Base-by-base conservation (phyloP, 2,113 vertebrate genomes). In the Trogon melanurus region DNA sequence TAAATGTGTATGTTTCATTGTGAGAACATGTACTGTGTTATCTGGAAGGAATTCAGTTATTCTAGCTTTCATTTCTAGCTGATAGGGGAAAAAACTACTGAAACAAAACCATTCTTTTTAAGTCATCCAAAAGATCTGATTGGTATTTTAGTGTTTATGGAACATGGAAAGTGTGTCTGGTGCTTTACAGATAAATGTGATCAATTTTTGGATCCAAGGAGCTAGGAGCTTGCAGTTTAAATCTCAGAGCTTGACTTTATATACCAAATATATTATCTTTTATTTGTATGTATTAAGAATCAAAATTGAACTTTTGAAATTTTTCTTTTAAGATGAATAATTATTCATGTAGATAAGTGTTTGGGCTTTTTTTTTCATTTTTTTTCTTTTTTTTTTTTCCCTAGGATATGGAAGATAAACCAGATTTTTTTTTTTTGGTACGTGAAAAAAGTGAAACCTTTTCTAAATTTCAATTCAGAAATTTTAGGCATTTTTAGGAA, bases 101-200 rank as follows among this genome's bases (percentile, higher is more conserved):
- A 82, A 87, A 72, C 26, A 58, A 87, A 95, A 11, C 3, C 10
- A 36, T n/a, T 32, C 65, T 71, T 88, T 34, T 41, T 47, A 69
- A 67, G 62, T 74, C 60, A 32, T 91, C 69, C 50, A 67, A 80
- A 90, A 86, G 26, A 60, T 81, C 32, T 61, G 12, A 32, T 67
- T 89, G n/a, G 29, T 93, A 36, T 67, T 78, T 93, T 54, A n/a
- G 57, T 72, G 60, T 91, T 90, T 17, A 2, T 21, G 88, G 67
- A 93, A 64, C 64, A 10, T 60, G n/a, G 61, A 48, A 92, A 66
- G 5, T 53, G 23, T 57, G 15, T 83, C 88, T 96, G 88, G 56
- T 72, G 48, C 79, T 91, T 96, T 96, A 53, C 36, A 92, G 95
- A 95, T 94, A 96, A 95, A 79, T 64, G 16, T 44, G 47, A 81